These are phyloP conservation scores for Neodontobutis hainanensis DNA, from an alignment of 2,113 vertebrate genomes.

Conservation along the genomic window DNA sequence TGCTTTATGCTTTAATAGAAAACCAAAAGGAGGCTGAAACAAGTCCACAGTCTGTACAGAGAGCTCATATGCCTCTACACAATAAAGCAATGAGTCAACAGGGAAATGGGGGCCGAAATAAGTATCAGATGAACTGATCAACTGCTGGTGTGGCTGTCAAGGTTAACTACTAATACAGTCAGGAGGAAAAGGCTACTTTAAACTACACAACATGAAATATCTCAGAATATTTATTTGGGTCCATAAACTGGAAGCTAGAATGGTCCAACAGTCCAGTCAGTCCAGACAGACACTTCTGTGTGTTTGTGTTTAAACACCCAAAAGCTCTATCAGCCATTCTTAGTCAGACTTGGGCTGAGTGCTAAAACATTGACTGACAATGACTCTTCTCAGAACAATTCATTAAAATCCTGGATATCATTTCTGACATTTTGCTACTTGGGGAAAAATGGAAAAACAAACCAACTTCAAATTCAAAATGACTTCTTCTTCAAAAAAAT, in stretches of 20 bases:
- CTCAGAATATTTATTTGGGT: slow-evolving; percentile 60
- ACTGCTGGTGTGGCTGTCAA: slow-evolving; percentile 28
- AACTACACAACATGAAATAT: slow-evolving; percentile 54
- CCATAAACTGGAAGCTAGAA: slow-evolving; percentile 54
- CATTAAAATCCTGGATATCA: too few relatives aligned
- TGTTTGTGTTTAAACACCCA: too few relatives aligned
- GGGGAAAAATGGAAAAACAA: too few relatives aligned
- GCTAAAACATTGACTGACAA: too few relatives aligned
- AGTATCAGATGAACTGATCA: slow-evolving; percentile 11
- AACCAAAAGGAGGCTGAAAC: slow-evolving; percentile 30
- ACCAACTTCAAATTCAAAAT: too few relatives aligned
- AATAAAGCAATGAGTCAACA: slow-evolving; percentile 20
- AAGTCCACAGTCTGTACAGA: slow-evolving; percentile 11
- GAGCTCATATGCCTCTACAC: not conserved
- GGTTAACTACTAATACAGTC: slow-evolving; percentile 56
- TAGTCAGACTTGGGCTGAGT: too few relatives aligned
- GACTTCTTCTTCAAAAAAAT: too few relatives aligned
- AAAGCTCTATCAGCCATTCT: too few relatives aligned
- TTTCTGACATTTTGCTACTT: too few relatives aligned
- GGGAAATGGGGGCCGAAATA: not conserved
- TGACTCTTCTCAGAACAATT: too few relatives aligned
- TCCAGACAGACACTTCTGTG: slow-evolving; percentile 27
- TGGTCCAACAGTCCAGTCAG: slow-evolving; percentile 39
- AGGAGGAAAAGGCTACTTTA: slow-evolving; percentile 42
- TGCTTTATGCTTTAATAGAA: slow-evolving; percentile 38